Evolutionary conservation across 1,140 invertebrate genomes (phyloP).

Genomic region (Trichonephila inaurata): DNA sequence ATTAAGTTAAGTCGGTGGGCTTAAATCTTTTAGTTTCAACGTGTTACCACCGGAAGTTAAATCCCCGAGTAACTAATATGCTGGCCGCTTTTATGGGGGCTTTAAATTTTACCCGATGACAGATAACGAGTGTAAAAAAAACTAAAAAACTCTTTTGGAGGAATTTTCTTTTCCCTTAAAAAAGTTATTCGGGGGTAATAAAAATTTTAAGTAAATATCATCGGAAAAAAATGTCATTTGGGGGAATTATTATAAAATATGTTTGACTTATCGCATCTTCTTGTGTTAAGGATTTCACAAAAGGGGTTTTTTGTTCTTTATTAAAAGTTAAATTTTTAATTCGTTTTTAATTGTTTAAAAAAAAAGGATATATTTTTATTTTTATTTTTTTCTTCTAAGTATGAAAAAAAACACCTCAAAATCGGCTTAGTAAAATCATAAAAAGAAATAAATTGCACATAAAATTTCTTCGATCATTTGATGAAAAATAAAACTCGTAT

Average conservation of each 20-base stretch:
- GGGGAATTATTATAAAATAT: not conserved
- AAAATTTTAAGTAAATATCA: not conserved
- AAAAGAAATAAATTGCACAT: too few species aligned
- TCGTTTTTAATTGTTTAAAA: too few species aligned
- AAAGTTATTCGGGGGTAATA: conserved; percentile 6
- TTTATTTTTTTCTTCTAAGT: too few species aligned
- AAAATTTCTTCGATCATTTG: too few species aligned
- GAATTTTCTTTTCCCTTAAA: not conserved
- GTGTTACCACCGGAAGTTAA: conserved; percentile 3
- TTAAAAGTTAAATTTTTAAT: too few species aligned
- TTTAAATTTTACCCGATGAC: conserved; percentile 16
- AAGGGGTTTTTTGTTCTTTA: too few species aligned
- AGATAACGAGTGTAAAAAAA: not conserved
- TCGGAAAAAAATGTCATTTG: not conserved
- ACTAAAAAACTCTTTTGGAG: not conserved
- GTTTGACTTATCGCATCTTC: too few species aligned
- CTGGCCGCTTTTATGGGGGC: not conserved
- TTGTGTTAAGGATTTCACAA: too few species aligned
- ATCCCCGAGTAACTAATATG: conserved; percentile 1
- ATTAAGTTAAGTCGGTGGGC: conserved; percentile 39
- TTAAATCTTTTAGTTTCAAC: conserved; percentile 21
- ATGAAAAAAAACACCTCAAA: too few species aligned
- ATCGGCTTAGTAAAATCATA: too few species aligned
- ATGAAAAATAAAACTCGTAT: too few species aligned
- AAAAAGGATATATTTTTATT: too few species aligned